Evolutionary conservation across 2,113 vertebrate species (phyloP), one percentile per base, ranked within the genome.

Genomic region (Indicator indicator): DNA sequence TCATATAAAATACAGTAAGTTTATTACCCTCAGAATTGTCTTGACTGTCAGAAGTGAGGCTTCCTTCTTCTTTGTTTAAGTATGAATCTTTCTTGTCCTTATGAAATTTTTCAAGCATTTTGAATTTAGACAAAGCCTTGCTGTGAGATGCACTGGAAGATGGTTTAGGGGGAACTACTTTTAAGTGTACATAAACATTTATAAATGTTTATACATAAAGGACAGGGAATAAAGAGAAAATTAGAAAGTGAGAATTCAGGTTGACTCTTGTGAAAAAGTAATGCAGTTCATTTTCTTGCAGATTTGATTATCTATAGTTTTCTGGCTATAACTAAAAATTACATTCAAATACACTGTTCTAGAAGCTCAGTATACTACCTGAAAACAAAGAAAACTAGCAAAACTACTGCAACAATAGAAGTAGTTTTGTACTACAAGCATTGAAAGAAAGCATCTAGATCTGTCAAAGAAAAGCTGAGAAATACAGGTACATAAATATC

Each of bases 71-170:
- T 64, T 78, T 79, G 33, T 93, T 85, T 72, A 90, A 90, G 40
- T 59, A 89, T 0, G 11, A 58, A 26, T 91, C 77, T 77, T 83
- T 93, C 89, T 95, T 96, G 83, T 94, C 83, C 71, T 93, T 96
- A 84, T 79, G 83, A 73, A 86, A 77, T 42, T 93, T 92, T 87
- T 94, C 95, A 95, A 97, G 40, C 28, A 93, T 83, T 91, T 64
- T 69, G 36, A 70, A 88, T 94, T 97, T 98, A 77, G 97, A 97
- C 75, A 96, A 94, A 87, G 95, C 95, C 79, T 96, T 98, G 97
- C 96, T 97, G 96, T 56, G 87, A 88, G 97, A 97, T 33, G 54
- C 94, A 50, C 97, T 97, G 75, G 96, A 97, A 92, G 86, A 89
- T 32, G 97, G 92, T 83, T 97, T 97, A 91, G 78, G 72, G 72